A percentile compares a stretch with the other conserved stretches of the same genome.
Conservation (phyloP, 2,888 invertebrate species). For the Heliconius erato region DNA sequence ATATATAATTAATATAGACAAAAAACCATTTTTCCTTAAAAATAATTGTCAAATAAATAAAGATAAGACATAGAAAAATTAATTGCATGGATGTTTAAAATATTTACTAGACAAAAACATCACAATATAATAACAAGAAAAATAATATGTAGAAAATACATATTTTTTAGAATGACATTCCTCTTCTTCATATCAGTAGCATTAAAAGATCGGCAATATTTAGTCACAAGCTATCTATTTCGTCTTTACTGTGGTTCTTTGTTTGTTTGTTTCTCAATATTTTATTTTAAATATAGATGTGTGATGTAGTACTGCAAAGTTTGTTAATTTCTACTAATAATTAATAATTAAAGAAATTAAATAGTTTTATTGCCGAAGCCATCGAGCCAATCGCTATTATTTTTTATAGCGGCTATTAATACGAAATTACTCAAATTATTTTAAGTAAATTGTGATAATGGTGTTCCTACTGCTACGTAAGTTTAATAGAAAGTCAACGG, state of each 20-base stretch:
- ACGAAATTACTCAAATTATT: conserved; percentile 8
- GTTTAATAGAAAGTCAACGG: conserved; percentile 72
- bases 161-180: too few relatives aligned
- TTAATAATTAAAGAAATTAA: conserved; percentile 1
- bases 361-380: background rate
- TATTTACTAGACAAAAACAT: too few relatives aligned
- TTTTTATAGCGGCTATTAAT: background rate
- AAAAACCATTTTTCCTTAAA: background rate
- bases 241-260: background rate
- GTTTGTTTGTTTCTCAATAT: background rate
- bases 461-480: conserved; percentile 50
- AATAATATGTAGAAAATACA: too few relatives aligned
- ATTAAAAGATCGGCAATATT: background rate
- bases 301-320: too few relatives aligned
- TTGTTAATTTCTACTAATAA: background rate
- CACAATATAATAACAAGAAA: too few relatives aligned
- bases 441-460: conserved; percentile 18
- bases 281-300: background rate
- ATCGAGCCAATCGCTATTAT: background rate
- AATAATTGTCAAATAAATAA: too few relatives aligned
- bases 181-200: background rate
- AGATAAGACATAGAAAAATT: too few relatives aligned
- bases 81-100: too few relatives aligned
- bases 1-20: background rate
- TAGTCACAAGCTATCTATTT: background rate